Conservation (phyloP, 2,113 vertebrate species). For the Plotosus lineatus region DNA sequence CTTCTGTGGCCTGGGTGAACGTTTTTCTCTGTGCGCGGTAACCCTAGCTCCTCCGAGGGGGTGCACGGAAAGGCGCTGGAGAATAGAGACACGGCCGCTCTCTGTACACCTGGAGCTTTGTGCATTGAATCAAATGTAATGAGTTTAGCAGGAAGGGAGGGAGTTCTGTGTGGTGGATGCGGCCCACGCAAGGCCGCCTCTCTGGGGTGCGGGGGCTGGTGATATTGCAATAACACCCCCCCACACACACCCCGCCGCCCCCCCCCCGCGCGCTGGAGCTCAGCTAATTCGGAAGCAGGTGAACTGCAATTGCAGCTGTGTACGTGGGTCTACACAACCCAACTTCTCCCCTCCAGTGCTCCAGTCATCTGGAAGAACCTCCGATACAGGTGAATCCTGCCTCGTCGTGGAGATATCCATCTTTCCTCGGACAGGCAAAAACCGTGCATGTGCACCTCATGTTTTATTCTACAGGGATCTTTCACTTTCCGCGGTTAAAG, state of each 20-base stretch:
- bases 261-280: too few species aligned
- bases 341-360: neutral
- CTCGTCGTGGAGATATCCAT: slow-evolving; percentile 14
- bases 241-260: too few species aligned
- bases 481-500: too few species aligned
- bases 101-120: slow-evolving; percentile 54
- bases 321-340: slow-evolving; percentile 14
- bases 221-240: slow-evolving; percentile 46
- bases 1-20: slow-evolving; percentile 41
- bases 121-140: slow-evolving; percentile 45
- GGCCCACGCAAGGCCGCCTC: slow-evolving; percentile 30
- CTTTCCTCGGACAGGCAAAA: neutral
- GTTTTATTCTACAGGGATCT: too few species aligned
- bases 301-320: slow-evolving; percentile 50
- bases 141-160: slow-evolving; percentile 48
- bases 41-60: slow-evolving; percentile 27
- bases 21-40: slow-evolving; percentile 36
- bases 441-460: neutral
- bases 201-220: slow-evolving; percentile 30
- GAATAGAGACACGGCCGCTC: slow-evolving; percentile 58
- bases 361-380: slow-evolving; percentile 23
- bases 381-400: slow-evolving; percentile 12
- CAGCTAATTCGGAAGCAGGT: slow-evolving; percentile 47
- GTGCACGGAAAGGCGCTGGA: slow-evolving; percentile 27
- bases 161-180: slow-evolving; percentile 18